phyloP scores from a whole-genome alignment of 2,797 vertebrate species.

The Pseudomugil tenellus region DNA sequence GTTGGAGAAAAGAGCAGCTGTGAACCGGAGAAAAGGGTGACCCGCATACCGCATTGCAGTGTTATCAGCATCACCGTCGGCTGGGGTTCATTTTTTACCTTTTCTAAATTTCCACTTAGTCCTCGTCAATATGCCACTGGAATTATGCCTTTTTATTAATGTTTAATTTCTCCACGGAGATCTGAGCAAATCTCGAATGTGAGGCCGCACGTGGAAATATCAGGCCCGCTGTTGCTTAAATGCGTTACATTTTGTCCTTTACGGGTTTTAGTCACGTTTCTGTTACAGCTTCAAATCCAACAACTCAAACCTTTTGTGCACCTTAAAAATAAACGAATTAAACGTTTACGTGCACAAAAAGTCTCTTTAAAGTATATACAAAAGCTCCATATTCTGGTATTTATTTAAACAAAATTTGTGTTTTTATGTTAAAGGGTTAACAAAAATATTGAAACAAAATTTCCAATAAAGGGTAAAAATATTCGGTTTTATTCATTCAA shows the following conservation, averaged over 20 bases:
- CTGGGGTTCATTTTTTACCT: conserved; percentile 29
- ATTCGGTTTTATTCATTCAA: background rate
- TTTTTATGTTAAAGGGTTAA: background rate
- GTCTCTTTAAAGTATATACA: background rate
- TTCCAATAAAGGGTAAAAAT: background rate
- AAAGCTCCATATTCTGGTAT: background rate
- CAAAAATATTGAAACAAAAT: background rate
- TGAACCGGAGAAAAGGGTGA: conserved; percentile 47
- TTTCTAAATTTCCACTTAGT: background rate
- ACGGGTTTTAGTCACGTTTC: conserved; percentile 52
- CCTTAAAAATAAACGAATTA: conserved; percentile 1
- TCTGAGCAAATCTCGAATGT: conserved; percentile 10
- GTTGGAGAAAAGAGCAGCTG: conserved; percentile 11
- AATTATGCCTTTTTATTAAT: background rate
- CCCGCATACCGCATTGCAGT: conserved; percentile 84
- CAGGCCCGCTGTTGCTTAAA: conserved; percentile 41
- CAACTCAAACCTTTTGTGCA: background rate
- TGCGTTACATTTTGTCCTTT: conserved; percentile 27
- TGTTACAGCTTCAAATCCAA: conserved; percentile 24
- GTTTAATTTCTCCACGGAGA: conserved; percentile 4
- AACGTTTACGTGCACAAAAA: background rate
- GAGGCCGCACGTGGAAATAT: conserved; percentile 47
- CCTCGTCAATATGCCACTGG: conserved; percentile 1
- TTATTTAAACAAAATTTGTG: background rate
- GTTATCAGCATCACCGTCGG: conserved; percentile 46